Evolutionary conservation across 2,888 invertebrate species (phyloP).

Genomic region (Nephrotoma flavescens): DNA sequence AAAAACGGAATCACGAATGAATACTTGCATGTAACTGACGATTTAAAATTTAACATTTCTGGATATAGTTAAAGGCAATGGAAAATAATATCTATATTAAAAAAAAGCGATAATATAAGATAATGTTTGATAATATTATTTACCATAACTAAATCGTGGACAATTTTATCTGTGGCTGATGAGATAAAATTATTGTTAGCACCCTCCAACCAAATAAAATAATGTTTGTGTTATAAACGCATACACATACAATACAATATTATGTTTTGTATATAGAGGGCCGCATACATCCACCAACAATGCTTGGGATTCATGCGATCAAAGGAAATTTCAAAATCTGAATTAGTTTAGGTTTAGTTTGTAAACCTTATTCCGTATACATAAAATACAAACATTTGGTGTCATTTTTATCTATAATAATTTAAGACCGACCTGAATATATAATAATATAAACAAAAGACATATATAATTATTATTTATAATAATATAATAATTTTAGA

Average conservation of each 20-base stretch:
- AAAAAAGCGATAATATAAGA: constrained; percentile 20
- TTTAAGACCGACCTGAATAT: no score
- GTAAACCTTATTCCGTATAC: background rate
- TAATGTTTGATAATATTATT: constrained; percentile 33
- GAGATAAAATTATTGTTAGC: constrained; percentile 7
- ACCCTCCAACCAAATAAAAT: background rate
- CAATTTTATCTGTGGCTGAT: constrained; percentile 12
- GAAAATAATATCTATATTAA: constrained; percentile 1
- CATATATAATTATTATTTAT: background rate
- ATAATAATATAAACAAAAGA: background rate
- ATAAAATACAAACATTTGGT: background rate
- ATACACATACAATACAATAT: constrained; percentile 6
- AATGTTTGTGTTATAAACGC: constrained; percentile 2
- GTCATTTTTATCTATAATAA: background rate
- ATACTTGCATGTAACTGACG: constrained; percentile 4
- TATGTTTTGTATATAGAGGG: background rate
- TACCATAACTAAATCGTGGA: constrained; percentile 21
- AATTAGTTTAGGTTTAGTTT: background rate
- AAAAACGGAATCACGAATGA: constrained; percentile 2
- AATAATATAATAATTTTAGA: background rate
- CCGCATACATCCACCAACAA: background rate
- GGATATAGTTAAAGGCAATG: constrained; percentile 4
- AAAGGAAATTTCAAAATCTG: background rate
- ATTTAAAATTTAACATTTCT: constrained; percentile 3
- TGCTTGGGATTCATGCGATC: background rate